phyloP scores from a whole-genome alignment of 2,888 invertebrate species.

The Pandemis cinnamomeana region DNA sequence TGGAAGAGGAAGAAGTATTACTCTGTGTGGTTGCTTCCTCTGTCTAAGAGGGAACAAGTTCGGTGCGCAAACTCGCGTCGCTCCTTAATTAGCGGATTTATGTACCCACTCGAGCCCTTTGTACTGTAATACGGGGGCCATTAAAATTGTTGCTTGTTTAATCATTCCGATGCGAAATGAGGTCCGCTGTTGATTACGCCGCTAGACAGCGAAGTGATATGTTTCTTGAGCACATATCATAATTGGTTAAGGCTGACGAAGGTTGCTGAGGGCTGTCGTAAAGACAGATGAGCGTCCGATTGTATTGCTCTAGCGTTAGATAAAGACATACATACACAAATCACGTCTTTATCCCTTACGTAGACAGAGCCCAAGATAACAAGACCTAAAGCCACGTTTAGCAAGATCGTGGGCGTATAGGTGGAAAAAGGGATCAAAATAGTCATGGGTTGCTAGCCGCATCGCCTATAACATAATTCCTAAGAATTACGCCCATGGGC shows the following conservation, averaged over 20 bases:
- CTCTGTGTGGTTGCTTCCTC: no score
- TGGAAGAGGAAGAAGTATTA: no score
- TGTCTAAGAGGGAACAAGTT: background rate
- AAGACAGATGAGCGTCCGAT: background rate
- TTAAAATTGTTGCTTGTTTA: conserved; percentile 14
- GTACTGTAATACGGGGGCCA: conserved; percentile 2
- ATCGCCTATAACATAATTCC: no score
- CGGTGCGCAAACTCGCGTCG: background rate
- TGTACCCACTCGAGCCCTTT: conserved; percentile 11
- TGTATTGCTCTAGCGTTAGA: background rate
- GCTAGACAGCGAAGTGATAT: background rate
- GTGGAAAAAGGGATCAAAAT: no score
- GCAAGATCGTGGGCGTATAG: no score
- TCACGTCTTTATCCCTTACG: no score
- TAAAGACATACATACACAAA: no score
- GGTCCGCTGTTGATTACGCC: background rate
- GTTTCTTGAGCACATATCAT: background rate
- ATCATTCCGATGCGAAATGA: background rate
- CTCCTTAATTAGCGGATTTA: conserved; percentile 5
- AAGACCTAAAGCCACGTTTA: no score
- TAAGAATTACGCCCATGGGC: no score
- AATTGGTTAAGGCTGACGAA: background rate
- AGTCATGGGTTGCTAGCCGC: no score
- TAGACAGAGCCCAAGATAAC: no score
- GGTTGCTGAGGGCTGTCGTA: no score